Conservation (phyloP, 2,888 invertebrate species). For the Eupithecia centaureata region DNA sequence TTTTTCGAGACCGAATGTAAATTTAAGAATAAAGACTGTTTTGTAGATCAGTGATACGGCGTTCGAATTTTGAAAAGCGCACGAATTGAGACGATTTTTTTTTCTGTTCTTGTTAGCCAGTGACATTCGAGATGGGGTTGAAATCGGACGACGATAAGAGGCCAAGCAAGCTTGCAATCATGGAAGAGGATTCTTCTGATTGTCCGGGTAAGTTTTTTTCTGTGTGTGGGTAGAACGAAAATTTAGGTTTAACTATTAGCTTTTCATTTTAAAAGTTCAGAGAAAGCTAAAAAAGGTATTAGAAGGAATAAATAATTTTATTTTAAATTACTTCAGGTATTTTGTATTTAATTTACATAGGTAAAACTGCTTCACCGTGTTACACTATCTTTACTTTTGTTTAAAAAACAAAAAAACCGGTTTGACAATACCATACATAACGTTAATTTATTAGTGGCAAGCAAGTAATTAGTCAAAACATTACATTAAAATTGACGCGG, state of each 20-base stretch:
- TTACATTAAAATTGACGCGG: background rate
- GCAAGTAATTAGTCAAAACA: background rate
- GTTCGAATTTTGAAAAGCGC: conserved; percentile 30
- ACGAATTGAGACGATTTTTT: conserved; percentile 33
- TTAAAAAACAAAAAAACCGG: background rate
- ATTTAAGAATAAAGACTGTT: conserved; percentile 9
- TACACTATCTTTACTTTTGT: background rate
- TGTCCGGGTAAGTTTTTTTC: conserved; percentile 68
- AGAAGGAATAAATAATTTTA: background rate
- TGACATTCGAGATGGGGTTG: conserved; percentile 74
- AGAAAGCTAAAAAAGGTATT: background rate
- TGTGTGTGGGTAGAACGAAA: conserved; percentile 7
- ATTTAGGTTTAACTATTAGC: background rate
- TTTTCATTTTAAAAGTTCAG: background rate
- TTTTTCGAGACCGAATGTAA: conserved; percentile 36
- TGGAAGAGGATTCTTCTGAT: conserved; percentile 75
- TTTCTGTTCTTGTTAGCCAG: conserved; percentile 46
- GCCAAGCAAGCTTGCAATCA: conserved; percentile 81
- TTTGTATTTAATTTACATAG: background rate
- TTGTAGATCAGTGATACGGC: background rate
- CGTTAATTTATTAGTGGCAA: background rate
- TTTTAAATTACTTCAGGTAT: background rate
- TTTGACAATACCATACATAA: background rate
- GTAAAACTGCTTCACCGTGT: background rate
- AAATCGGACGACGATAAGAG: conserved; percentile 76